A percentile compares a stretch with the other conserved stretches of the same genome.
These are phyloP conservation scores for Novumbra hubbsi DNA, from an alignment of 2,797 vertebrate genomes.

Conservation along the genomic window DNA sequence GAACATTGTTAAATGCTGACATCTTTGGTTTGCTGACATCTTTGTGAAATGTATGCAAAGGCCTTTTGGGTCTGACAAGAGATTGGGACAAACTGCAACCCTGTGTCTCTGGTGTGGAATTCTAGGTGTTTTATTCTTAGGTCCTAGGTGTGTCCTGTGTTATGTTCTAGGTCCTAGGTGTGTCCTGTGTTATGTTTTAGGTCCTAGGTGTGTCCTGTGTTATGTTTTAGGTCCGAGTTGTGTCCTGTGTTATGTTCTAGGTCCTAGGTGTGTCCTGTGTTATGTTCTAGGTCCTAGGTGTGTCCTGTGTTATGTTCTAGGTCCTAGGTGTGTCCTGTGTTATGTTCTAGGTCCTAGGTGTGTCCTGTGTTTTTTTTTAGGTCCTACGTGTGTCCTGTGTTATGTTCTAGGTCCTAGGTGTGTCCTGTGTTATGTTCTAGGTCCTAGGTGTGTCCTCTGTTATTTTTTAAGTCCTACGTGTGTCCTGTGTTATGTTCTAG, in stretches of 20 bases:
- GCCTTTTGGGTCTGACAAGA: background rate
- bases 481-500: conserved; percentile 47
- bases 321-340: conserved; percentile 35
- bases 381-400: conserved; percentile 35
- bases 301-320: conserved; percentile 49
- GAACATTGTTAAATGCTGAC: too few species aligned
- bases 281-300: conserved; percentile 62
- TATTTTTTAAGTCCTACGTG: conserved; percentile 56
- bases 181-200: conserved; percentile 49
- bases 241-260: conserved; percentile 49
- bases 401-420: conserved; percentile 57
- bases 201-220: conserved; percentile 29
- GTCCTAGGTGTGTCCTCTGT: conserved; percentile 35
- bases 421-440: conserved; percentile 49
- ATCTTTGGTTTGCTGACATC: too few species aligned
- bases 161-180: conserved; percentile 56
- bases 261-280: conserved; percentile 29
- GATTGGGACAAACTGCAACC: too few species aligned
- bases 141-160: background rate
- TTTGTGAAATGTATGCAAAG: too few species aligned
- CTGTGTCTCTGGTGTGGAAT: too few species aligned
- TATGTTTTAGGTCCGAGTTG: conserved; percentile 71
- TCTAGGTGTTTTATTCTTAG: too few species aligned
- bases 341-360: conserved; percentile 56
- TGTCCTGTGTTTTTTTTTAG: conserved; percentile 49